These are phyloP conservation scores for Trypoxylon attenuatum DNA, from an alignment of 2,888 invertebrate genomes.

Conservation along the genomic window DNA sequence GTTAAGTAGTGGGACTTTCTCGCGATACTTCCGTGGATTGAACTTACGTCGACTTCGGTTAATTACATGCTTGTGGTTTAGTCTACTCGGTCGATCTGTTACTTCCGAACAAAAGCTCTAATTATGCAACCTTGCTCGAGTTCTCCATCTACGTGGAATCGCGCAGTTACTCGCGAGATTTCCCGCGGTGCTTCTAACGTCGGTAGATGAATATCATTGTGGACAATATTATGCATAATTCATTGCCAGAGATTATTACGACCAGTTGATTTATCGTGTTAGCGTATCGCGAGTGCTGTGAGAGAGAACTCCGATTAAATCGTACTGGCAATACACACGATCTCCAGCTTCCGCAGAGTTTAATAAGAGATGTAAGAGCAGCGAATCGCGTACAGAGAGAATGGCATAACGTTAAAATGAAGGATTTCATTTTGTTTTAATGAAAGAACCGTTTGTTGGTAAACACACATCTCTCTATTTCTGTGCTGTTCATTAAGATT, in stretches of 20 bases:
- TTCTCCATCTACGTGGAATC: too few relatives aligned
- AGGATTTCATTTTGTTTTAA: neutral
- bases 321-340: neutral
- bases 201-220: too few relatives aligned
- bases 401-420: neutral
- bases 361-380: neutral
- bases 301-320: neutral
- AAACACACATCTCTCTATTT: neutral
- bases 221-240: neutral
- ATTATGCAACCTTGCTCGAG: constrained; percentile 18
- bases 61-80: constrained; percentile 25
- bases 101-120: constrained; percentile 23
- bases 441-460: neutral
- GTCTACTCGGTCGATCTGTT: constrained; percentile 9
- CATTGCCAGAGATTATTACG: neutral
- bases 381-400: neutral
- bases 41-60: constrained; percentile 31
- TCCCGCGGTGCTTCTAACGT: too few relatives aligned
- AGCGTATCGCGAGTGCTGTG: neutral
- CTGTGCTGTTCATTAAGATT: neutral
- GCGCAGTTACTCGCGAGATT: too few relatives aligned
- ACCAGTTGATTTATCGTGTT: neutral
- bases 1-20: constrained; percentile 43
- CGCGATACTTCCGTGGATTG: constrained; percentile 49
- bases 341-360: neutral